Conservation (phyloP, 37 sponge, comb jelly and placozoan species). For the Beroe ovata region DNA sequence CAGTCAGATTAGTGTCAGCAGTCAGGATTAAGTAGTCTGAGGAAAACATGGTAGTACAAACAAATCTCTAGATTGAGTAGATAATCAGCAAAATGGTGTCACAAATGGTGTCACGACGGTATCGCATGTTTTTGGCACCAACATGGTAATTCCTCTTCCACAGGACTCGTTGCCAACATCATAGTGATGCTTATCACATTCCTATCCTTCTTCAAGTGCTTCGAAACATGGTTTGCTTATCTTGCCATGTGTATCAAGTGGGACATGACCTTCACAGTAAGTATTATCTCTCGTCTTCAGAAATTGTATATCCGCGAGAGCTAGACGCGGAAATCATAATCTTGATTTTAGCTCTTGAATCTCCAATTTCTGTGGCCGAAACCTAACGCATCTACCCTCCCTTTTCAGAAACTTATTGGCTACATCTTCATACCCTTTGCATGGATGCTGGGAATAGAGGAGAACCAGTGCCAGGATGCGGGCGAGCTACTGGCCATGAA, state of each 20-base stretch:
- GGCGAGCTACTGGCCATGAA: conserved; percentile 58
- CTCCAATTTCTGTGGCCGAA: too few species aligned
- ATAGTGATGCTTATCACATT: conserved; percentile 59
- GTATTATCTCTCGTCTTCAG: not conserved
- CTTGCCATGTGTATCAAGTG: conserved; percentile 31
- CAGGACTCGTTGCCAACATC: conserved; percentile 67
- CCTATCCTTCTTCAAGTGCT: conserved; percentile 36
- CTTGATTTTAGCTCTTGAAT: too few species aligned
- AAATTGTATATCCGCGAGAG: not conserved
- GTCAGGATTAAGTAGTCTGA: too few species aligned
- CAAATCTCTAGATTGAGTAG: too few species aligned
- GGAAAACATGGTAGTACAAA: too few species aligned
- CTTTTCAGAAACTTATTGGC: conserved; percentile 25
- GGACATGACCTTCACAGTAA: conserved; percentile 59
- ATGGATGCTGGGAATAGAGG: conserved; percentile 66
- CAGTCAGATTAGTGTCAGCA: too few species aligned
- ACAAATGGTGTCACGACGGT: too few species aligned
- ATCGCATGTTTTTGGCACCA: too few species aligned
- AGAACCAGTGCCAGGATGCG: conserved; percentile 30
- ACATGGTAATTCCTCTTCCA: not conserved
- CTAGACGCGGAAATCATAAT: too few species aligned
- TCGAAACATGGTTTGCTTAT: conserved; percentile 45
- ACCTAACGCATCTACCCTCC: not conserved
- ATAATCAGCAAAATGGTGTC: too few species aligned
- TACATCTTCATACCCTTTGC: conserved; percentile 69